Evolutionary conservation across 2,888 invertebrate genomes (phyloP).

Genomic region (Drosophila merina): DNA sequence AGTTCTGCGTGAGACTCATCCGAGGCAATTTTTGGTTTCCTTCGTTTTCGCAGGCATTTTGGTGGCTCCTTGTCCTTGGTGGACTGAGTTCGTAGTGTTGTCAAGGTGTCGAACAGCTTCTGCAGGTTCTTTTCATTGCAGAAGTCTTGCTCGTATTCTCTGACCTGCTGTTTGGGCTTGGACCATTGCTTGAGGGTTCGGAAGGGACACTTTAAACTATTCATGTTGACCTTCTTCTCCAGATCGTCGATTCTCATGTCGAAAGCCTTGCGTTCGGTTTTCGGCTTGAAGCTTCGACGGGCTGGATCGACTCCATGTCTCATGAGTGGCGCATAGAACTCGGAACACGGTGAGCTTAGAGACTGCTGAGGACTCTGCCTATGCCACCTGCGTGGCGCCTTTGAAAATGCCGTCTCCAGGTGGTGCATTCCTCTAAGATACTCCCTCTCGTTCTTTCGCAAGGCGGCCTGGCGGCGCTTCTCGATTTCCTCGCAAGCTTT

Average conservation of each 20-base stretch:
- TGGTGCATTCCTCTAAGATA: slow-evolving; percentile 85
- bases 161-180: slow-evolving; percentile 75
- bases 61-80: slow-evolving; percentile 66
- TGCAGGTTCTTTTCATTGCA: slow-evolving; percentile 80
- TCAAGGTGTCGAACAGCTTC: slow-evolving; percentile 79
- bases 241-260: slow-evolving; percentile 80
- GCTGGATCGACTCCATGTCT: slow-evolving; percentile 88
- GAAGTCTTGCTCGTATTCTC: slow-evolving; percentile 81
- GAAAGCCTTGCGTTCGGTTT: slow-evolving; percentile 68
- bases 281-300: slow-evolving; percentile 85
- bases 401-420: slow-evolving; percentile 83
- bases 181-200: slow-evolving; percentile 78
- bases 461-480: slow-evolving; percentile 85
- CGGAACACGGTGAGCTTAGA: slow-evolving; percentile 86
- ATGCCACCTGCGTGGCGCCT: slow-evolving; percentile 82
- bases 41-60: slow-evolving; percentile 65
- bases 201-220: slow-evolving; percentile 73
- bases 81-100: slow-evolving; percentile 69
- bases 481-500: slow-evolving; percentile 84
- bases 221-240: slow-evolving; percentile 73
- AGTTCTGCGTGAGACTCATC: not conserved
- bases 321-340: slow-evolving; percentile 87
- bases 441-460: slow-evolving; percentile 85
- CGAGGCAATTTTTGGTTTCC: not conserved
- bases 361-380: slow-evolving; percentile 84